A percentile compares a stretch with the other conserved stretches of the same genome.
These are phyloP conservation scores for Prosopocoilus inquinatus DNA, from an alignment of 2,888 invertebrate species.

Conservation along the genomic window DNA sequence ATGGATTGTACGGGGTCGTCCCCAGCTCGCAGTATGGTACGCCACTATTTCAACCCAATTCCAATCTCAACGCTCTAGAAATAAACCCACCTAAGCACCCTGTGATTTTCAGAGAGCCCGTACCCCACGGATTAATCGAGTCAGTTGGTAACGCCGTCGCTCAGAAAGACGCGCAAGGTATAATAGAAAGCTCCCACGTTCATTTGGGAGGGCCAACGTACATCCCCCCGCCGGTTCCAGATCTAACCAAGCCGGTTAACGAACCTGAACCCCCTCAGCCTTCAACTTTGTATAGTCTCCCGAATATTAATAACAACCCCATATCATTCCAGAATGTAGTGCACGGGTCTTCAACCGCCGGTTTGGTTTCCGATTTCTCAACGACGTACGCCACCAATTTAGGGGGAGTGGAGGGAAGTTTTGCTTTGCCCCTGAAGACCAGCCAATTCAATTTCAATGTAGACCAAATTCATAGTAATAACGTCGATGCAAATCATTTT, in stretches of 20 bases:
- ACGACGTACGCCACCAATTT: slow-evolving; percentile 56
- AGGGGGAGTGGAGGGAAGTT: slow-evolving; percentile 54
- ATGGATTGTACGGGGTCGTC: slow-evolving; percentile 62
- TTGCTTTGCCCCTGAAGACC: slow-evolving; percentile 47
- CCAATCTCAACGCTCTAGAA: slow-evolving; percentile 43
- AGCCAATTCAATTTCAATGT: slow-evolving; percentile 6
- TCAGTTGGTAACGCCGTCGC: slow-evolving; percentile 64
- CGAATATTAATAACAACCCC: slow-evolving; percentile 52
- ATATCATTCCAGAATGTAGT: slow-evolving; percentile 52
- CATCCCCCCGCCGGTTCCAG: slow-evolving; percentile 64
- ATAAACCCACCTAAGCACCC: slow-evolving; percentile 59
- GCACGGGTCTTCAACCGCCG: slow-evolving; percentile 37
- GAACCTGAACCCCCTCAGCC: slow-evolving; percentile 55
- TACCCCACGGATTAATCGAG: slow-evolving; percentile 68
- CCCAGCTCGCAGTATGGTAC: slow-evolving; percentile 54
- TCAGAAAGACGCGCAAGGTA: slow-evolving; percentile 60
- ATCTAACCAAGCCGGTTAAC: slow-evolving; percentile 41
- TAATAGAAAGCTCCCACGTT: slow-evolving; percentile 53
- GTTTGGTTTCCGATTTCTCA: slow-evolving; percentile 25
- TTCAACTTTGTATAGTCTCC: slow-evolving; percentile 55
- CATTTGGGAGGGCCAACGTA: slow-evolving; percentile 53
- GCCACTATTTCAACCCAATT: slow-evolving; percentile 35
- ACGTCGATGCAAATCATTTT: background rate
- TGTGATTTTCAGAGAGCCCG: slow-evolving; percentile 70
- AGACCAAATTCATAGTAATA: slow-evolving; percentile 10